Conservation (phyloP, 2,113 vertebrate species). For the Suncus etruscus region DNA sequence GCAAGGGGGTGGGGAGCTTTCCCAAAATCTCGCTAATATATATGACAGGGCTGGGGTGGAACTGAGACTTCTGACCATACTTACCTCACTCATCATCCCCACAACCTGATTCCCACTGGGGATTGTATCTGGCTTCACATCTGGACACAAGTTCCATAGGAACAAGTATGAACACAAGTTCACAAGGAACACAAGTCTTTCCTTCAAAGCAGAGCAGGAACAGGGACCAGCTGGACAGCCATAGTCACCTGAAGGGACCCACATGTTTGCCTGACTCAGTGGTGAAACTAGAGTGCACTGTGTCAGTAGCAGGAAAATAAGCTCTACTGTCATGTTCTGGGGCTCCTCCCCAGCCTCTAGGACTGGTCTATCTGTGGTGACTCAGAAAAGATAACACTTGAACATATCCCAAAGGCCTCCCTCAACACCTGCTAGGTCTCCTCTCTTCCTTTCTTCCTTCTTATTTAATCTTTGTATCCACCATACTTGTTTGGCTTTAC, state of each 20-base stretch:
- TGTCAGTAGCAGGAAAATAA: not conserved
- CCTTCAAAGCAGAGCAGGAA: not conserved
- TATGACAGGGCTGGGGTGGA: not conserved
- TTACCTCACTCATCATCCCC: not conserved
- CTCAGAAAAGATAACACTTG: not conserved
- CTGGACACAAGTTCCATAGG: no score
- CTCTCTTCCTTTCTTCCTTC: not conserved
- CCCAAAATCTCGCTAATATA: not conserved
- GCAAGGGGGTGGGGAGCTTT: not conserved
- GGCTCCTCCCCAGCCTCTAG: not conserved
- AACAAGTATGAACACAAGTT: no score
- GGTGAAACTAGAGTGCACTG: not conserved
- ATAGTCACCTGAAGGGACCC: not conserved
- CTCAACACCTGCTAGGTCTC: not conserved
- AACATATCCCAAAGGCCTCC: not conserved
- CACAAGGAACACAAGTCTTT: not conserved
- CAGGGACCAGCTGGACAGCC: not conserved
- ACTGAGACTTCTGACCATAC: accelerated
- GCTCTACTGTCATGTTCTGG: not conserved
- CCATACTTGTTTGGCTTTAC: not conserved
- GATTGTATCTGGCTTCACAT: not conserved
- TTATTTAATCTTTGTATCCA: not conserved
- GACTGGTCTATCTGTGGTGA: not conserved
- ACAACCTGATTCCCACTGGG: accelerated
- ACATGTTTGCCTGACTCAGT: not conserved